Evolutionary conservation across 2,888 invertebrate species (phyloP), one percentile per base, ranked within the genome.

Genomic region (Cryptophagus acutangulus): DNA sequence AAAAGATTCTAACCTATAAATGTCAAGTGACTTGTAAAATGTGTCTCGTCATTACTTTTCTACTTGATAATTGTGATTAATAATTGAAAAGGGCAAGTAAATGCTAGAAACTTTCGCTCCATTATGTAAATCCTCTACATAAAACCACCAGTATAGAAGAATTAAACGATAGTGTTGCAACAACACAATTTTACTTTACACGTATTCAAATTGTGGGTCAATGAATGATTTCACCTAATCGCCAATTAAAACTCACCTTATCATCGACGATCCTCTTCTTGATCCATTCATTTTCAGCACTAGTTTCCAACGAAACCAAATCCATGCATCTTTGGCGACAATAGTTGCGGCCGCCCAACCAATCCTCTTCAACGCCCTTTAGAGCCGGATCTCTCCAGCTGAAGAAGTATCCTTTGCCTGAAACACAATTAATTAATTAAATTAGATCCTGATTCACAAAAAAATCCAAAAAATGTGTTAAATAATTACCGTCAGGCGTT

Each of bases 301-400:
- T 84, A 38, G 88, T 88, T 71, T 91, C 90, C 57, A 91, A 66
- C 2, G 87, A 87, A 31, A 90, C 84, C 34, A 87, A 78, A 69
- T 91, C 91, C 91, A 91, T 91, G 70, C 91, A 91, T 43, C 88
- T 81, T 71, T 86, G 81, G 46, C 91, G 77, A 70, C 91, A 91
- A 71, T 79, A 88, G 67, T 91, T 91, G 59, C 91, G 78, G 14
- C 82, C 88, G 33, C 81, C 82, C 50, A 91, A 69, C 90, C 90
- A 90, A 70, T 90, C 88, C 54, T 84, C 78, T 66, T 89, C 86
- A 33, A 82, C 81, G 15, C 81, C 81, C 47, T 78, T 78, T 18
- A 85, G 76, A 14, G 79, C 77, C 2, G 81, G 82, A 61, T 89
- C 87, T 43, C 83, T 79, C 89, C 89, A 89, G 28, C 88, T 87